Percentiles rank a stretch among this genome's conserved stretches.
Evolutionary conservation across 2,888 invertebrate genomes (phyloP).

Genomic region (Tholera decimalis): DNA sequence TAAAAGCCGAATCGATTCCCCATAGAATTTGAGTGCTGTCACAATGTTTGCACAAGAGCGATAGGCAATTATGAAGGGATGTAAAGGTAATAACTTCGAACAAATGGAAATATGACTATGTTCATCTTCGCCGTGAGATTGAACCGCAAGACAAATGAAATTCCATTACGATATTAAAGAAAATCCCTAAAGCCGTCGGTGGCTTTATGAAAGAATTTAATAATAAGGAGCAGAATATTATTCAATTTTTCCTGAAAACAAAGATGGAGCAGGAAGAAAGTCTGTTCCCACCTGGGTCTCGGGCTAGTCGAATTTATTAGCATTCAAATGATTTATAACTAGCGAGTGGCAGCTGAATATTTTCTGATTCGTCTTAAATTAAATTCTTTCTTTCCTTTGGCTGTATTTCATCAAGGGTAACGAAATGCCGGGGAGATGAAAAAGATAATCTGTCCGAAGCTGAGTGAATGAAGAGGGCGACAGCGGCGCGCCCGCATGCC

Average conservation of each 20-base stretch:
- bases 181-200: slow-evolving; percentile 85
- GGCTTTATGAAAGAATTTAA: slow-evolving; percentile 89
- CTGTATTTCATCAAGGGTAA: slow-evolving; percentile 90
- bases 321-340: slow-evolving; percentile 92
- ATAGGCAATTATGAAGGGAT: slow-evolving; percentile 66
- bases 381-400: slow-evolving; percentile 91
- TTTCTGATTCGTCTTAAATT: slow-evolving; percentile 91
- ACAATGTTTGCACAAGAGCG: slow-evolving; percentile 60
- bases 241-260: slow-evolving; percentile 88
- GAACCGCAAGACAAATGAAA: slow-evolving; percentile 85
- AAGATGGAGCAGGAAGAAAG: slow-evolving; percentile 88
- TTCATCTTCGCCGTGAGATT: slow-evolving; percentile 71
- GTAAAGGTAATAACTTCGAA: slow-evolving; percentile 63
- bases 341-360: slow-evolving; percentile 90
- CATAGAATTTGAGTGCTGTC: slow-evolving; percentile 41
- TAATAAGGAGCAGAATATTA: slow-evolving; percentile 89
- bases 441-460: slow-evolving; percentile 83
- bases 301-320: slow-evolving; percentile 90
- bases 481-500: slow-evolving; percentile 45
- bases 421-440: slow-evolving; percentile 87
- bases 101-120: slow-evolving; percentile 71
- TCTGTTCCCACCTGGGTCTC: slow-evolving; percentile 87
- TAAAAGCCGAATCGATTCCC: slow-evolving; percentile 60
- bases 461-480: slow-evolving; percentile 34
- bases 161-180: slow-evolving; percentile 88